Evolutionary conservation across 2,888 invertebrate genomes (phyloP), one percentile per base, ranked within the genome.

Genomic region (Noctua pronuba): DNA sequence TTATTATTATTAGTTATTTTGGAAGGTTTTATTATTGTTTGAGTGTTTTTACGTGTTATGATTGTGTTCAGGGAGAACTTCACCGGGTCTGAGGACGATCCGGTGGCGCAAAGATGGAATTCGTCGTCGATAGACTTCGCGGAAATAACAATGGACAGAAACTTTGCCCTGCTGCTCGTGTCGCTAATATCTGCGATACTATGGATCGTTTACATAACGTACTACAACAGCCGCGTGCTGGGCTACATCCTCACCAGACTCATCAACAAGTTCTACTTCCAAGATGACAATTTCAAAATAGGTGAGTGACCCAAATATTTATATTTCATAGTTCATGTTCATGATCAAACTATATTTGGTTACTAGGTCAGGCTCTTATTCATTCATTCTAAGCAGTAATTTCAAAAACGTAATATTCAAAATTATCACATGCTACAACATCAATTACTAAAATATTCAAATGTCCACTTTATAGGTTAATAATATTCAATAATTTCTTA

Each of bases 141-240:
- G 87, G 97, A 98, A 88, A 97, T 98, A 91, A 97, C 98, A 88
- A 95, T 96, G 97, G 98, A 99, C 95, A 98, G 98, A 89, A 98
- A 98, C 92, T 95, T 97, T 94, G 97, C 97, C 89, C 98, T 98
- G 97, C 97, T 99, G 86, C 97, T 99, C 41, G 98, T 98, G 89
- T 99, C 99, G 79, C 97, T 99, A 71, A 97, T 98, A 88, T 98
- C 98, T 82, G 98, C 98, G 38, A 98, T 99, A 92, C 97, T 98
- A 60, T 99, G 99, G 99, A 98, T 99, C 73, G 98, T 99, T 87
- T 99, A 99, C 95, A 98, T 99, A 91, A 98, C 98, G 0, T 99
- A 99, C 95, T 99, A 99, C 96, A 99, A 99, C 95, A 99, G 99
- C 74, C 97, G 99, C 83, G 97, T 99, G 7, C 97, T 99, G 88